Evolutionary conservation across 2,797 vertebrate genomes (phyloP).

Genomic region (Spondyliosoma cantharus): DNA sequence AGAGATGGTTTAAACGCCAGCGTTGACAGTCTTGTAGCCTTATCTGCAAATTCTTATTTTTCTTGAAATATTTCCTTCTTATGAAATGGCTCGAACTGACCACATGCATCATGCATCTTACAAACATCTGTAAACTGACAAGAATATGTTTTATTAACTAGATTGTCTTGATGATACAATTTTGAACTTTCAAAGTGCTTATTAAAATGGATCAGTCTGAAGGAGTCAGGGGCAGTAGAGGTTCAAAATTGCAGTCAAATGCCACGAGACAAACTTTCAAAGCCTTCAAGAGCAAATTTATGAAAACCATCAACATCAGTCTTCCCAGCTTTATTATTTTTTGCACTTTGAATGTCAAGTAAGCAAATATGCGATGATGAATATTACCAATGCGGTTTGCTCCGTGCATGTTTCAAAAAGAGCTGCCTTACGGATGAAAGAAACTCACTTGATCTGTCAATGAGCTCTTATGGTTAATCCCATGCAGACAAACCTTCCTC

Average conservation of each 20-base stretch:
- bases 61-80: not conserved
- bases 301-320: not conserved
- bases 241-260: not conserved
- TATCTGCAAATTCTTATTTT: too few relatives aligned
- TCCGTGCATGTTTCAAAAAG: slow-evolving; percentile 10
- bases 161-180: not conserved
- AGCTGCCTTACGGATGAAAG: not conserved
- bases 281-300: not conserved
- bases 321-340: not conserved
- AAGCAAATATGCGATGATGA: not conserved
- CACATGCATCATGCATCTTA: too few relatives aligned
- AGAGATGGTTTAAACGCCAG: not conserved
- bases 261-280: not conserved
- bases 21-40: not conserved
- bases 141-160: not conserved
- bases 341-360: slow-evolving; percentile 15
- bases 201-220: not conserved
- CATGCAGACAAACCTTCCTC: slow-evolving; percentile 34
- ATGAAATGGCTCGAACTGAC: too few relatives aligned
- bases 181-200: not conserved
- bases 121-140: slow-evolving; percentile 4
- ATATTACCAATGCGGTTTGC: not conserved
- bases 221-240: not conserved
- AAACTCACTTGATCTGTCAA: slow-evolving; percentile 8
- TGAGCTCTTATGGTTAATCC: slow-evolving; percentile 33